Conservation (phyloP, 2,888 invertebrate genomes). For the Drosophila basisetae region DNA sequence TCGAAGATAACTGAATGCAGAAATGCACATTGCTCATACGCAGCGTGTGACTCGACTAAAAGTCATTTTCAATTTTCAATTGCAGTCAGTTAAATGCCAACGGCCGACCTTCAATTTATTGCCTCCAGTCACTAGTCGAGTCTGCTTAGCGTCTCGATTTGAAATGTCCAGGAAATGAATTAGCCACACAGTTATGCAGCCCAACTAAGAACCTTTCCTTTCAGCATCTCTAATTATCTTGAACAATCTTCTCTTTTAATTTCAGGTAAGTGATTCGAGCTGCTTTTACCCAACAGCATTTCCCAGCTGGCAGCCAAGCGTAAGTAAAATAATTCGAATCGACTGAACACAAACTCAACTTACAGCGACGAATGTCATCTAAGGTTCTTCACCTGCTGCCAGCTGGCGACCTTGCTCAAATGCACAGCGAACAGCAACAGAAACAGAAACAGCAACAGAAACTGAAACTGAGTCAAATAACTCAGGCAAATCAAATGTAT, state of each 20-base stretch:
- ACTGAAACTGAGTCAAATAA: conserved; percentile 59
- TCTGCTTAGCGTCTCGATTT: neutral
- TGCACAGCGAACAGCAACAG: conserved; percentile 4
- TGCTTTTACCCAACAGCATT: neutral
- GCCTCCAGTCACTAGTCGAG: neutral
- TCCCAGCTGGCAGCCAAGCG: conserved; percentile 23
- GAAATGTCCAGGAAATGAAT: neutral
- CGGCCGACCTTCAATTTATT: conserved; percentile 80
- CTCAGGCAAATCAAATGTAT: conserved; percentile 56
- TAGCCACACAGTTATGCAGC: neutral
- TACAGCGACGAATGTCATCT: conserved; percentile 59
- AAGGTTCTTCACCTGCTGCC: conserved; percentile 63
- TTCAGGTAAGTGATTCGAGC: conserved; percentile 44
- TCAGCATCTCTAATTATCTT: conserved; percentile 8
- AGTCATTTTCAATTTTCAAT: neutral
- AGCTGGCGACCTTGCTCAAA: conserved; percentile 58
- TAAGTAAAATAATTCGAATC: conserved; percentile 54
- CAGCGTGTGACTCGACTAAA: conserved; percentile 11
- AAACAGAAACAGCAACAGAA: conserved; percentile 11
- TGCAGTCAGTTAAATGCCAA: conserved; percentile 48
- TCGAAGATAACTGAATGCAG: conserved; percentile 21
- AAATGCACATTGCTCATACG: conserved; percentile 27
- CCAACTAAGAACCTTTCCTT: neutral
- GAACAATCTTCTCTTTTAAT: conserved; percentile 13
- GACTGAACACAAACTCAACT: conserved; percentile 13